Base-by-base conservation (phyloP, 92 coral and sea anemone genomes). In the Muricea muricata region DNA sequence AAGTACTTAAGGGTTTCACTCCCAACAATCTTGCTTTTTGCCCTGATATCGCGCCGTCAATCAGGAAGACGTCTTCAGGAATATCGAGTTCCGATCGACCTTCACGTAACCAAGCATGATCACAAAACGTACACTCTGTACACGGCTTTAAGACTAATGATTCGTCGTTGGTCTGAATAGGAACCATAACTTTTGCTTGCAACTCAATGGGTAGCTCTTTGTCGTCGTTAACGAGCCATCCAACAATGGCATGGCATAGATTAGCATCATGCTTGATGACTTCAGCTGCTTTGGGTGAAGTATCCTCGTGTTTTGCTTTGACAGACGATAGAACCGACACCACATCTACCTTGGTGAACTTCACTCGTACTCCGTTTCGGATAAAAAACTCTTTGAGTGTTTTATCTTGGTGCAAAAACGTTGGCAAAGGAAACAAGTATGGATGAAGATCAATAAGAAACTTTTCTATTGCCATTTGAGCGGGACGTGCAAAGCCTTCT, bases 91-190 rank as follows among this genome's bases (percentile, higher is more conserved):
- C 91, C 1, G 88, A 88, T 55, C 72, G 81, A 0, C 91, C 94
- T 32, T 31, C 83, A 48, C 82, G 89, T 23, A 89, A 82, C 98
- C 98, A 92, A 10, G 92, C 98, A 9, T 81, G 90, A 65, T 94
- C 94, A 45, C 93, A 89, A 86, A 91, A 94, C 39, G 92, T 91
- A 70, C 98, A 94, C 10, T 85, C 85, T 3, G 73, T 61, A 42
- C 88, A 85, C 23, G 92, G 92, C 52, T 92, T 94, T 28, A 94
- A 66, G 69, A 85, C 86, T 20, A 94, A 82, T n/a, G 87, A 85
- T 30, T 86, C 85, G 40, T 82, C 82, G 78, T 72, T 73, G 25
- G 85, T 86, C 86, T 88, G 91, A 39, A 93, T 86, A 33, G 98
- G 98, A 46, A 94, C 98, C 21, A 84, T 48, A 0, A 92, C 91